Percentiles rank a stretch among this genome's conserved stretches.
Evolutionary conservation across 1,140 invertebrate genomes (phyloP).

Genomic region (Hylaeus anthracinus): DNA sequence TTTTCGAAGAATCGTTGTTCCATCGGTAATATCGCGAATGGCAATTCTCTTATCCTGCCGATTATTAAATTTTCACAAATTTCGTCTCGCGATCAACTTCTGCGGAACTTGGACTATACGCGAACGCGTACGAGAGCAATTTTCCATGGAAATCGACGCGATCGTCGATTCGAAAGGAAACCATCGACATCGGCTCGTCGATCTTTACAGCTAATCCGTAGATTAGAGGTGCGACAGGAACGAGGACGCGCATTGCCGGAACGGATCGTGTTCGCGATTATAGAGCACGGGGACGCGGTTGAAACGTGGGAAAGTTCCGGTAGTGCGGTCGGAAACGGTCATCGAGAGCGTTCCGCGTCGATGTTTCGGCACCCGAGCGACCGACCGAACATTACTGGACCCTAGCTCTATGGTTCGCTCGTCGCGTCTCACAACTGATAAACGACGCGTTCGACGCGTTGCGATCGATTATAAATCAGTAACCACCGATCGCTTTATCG

Average conservation of each 20-base stretch:
- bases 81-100: no score
- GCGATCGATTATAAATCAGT: constrained; percentile 30
- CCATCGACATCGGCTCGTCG: constrained; percentile 13
- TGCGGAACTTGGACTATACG: no score
- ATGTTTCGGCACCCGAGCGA: constrained; percentile 7
- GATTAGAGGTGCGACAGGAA: constrained; percentile 6
- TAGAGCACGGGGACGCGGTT: constrained; percentile 36
- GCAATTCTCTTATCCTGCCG: no score
- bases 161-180: constrained; percentile 26
- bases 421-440: constrained; percentile 36
- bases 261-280: constrained; percentile 38
- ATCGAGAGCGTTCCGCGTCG: constrained; percentile 30
- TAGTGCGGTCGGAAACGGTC: constrained; percentile 47
- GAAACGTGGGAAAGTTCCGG: constrained; percentile 50
- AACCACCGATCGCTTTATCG: no score
- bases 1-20: no score
- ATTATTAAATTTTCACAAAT: no score
- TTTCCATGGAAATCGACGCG: constrained; percentile 31
- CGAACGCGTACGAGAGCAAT: background rate
- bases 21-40: no score
- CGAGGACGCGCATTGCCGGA: background rate
- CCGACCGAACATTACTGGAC: background rate
- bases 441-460: constrained; percentile 17
- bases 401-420: background rate
- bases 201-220: constrained; percentile 35